These are phyloP conservation scores for Sebastes paucispinis DNA, from an alignment of 2,797 vertebrate genomes.

Conservation along the genomic window DNA sequence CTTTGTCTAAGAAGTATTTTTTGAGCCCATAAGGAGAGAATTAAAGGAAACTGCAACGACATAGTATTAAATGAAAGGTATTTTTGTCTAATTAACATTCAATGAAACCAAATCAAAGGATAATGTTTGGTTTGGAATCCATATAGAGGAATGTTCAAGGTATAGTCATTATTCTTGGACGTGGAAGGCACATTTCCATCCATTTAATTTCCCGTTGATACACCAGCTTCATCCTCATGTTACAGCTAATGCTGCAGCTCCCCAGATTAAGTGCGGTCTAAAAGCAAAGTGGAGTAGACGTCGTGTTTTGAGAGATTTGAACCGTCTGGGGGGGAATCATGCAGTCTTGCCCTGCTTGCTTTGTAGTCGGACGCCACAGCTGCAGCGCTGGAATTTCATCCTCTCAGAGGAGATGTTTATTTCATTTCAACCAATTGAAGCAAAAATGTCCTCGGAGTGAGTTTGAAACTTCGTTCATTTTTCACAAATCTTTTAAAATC, in stretches of 20 bases:
- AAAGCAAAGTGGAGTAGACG: conserved; percentile 19
- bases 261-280: conserved; percentile 31
- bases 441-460: conserved; percentile 14
- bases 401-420: conserved; percentile 64
- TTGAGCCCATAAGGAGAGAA: background rate
- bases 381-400: conserved; percentile 71
- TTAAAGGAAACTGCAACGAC: background rate
- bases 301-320: conserved; percentile 40
- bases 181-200: conserved; percentile 28
- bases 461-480: background rate
- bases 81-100: conserved; percentile 31
- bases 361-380: conserved; percentile 63
- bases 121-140: conserved; percentile 50
- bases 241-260: conserved; percentile 40
- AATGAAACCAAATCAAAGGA: conserved; percentile 29
- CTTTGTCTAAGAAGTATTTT: background rate
- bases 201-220: conserved; percentile 54
- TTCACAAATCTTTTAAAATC: background rate
- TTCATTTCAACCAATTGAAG: conserved; percentile 44
- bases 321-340: conserved; percentile 23
- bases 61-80: conserved; percentile 8
- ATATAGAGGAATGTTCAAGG: conserved; percentile 15
- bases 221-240: conserved; percentile 32
- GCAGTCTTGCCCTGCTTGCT: conserved; percentile 35
- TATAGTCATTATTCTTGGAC: conserved; percentile 42